phyloP scores from a whole-genome alignment of 2,888 invertebrate species.

The Scaptodrosophila latifasciaeformis region DNA sequence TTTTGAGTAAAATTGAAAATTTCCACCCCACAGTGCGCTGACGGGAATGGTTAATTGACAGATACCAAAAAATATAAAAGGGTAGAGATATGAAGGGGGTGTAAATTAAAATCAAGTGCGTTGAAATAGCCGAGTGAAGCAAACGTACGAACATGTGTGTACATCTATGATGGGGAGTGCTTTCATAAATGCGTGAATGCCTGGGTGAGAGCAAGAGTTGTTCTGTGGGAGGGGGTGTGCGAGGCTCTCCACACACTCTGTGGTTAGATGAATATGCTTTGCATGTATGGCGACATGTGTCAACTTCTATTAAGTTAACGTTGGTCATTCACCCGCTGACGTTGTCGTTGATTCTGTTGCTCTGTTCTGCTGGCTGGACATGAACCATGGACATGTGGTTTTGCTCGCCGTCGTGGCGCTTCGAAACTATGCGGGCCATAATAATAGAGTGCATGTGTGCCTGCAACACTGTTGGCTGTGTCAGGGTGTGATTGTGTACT shows the following conservation, averaged over 20 bases:
- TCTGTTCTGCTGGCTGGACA: too few relatives aligned
- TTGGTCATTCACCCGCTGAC: slow-evolving; percentile 59
- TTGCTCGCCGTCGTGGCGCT: not conserved
- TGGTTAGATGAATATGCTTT: slow-evolving; percentile 67
- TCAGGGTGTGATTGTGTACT: too few relatives aligned
- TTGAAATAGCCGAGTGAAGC: slow-evolving; percentile 22
- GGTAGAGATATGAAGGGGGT: not conserved
- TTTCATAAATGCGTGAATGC: too few relatives aligned
- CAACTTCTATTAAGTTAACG: slow-evolving; percentile 68
- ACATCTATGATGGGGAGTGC: too few relatives aligned
- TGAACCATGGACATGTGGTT: too few relatives aligned
- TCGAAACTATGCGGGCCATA: not conserved
- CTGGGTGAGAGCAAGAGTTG: slow-evolving; percentile 6
- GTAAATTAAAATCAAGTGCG: slow-evolving; percentile 57
- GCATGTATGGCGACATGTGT: slow-evolving; percentile 70
- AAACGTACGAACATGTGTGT: slow-evolving; percentile 1
- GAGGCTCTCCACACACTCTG: slow-evolving; percentile 25
- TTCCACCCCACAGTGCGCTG: too few relatives aligned
- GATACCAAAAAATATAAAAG: too few relatives aligned
- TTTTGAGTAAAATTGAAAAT: too few relatives aligned
- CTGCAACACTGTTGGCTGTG: too few relatives aligned
- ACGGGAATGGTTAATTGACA: slow-evolving; percentile 63
- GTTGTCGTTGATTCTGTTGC: not conserved
- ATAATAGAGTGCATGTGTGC: slow-evolving; percentile 47
- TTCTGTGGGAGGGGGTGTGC: slow-evolving; percentile 24